Conservation (phyloP, 1,140 invertebrate species). For the Daktulosphaira vitifoliae region DNA sequence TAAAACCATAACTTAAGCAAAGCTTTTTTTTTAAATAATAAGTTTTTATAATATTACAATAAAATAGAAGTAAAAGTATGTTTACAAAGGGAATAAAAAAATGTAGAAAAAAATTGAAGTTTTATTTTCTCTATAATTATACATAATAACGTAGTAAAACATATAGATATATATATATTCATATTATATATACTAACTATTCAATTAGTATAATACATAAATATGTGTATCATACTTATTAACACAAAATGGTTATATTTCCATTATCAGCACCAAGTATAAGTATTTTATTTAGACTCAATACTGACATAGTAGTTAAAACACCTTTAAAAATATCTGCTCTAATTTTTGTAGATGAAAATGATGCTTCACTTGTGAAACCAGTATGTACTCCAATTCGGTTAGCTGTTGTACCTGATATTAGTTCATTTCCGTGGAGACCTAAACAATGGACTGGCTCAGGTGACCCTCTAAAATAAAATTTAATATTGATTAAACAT, state of each 20-base stretch:
- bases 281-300: constrained; percentile 80
- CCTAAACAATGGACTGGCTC: constrained; percentile 84
- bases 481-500: too few relatives aligned
- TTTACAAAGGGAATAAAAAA: too few relatives aligned
- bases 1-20: too few relatives aligned
- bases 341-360: constrained; percentile 74
- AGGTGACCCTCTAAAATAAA: constrained; percentile 57
- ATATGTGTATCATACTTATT: constrained; percentile 33
- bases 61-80: too few relatives aligned
- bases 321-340: constrained; percentile 86
- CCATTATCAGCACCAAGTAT: constrained; percentile 86
- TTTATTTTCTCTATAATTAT: too few relatives aligned
- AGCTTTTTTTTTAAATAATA: too few relatives aligned
- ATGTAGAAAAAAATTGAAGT: too few relatives aligned
- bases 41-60: too few relatives aligned
- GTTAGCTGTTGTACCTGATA: constrained; percentile 79
- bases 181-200: too few relatives aligned
- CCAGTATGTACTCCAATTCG: constrained; percentile 79
- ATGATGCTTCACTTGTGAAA: constrained; percentile 60
- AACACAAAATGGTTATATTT: constrained; percentile 74
- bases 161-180: too few relatives aligned
- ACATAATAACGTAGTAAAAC: too few relatives aligned
- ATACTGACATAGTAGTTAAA: constrained; percentile 74
- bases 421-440: constrained; percentile 61
- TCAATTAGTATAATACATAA: too few relatives aligned